These are phyloP conservation scores for Julus scandinavius DNA, from an alignment of 2,888 invertebrate species.

Conservation along the genomic window DNA sequence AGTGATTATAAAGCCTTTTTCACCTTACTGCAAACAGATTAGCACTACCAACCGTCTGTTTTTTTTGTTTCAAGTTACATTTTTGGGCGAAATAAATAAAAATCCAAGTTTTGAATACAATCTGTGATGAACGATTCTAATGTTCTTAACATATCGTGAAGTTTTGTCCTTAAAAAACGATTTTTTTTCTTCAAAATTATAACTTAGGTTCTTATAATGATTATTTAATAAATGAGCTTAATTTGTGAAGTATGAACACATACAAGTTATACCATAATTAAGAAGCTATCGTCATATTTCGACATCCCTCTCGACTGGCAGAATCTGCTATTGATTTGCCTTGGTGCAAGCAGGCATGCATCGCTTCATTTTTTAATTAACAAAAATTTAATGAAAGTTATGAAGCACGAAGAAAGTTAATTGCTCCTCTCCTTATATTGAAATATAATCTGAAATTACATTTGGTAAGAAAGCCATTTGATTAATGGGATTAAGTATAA, in stretches of 20 bases:
- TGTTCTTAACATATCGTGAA: too few species aligned
- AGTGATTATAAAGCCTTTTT: too few species aligned
- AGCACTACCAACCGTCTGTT: too few species aligned
- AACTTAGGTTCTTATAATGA: not conserved
- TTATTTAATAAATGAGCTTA: not conserved
- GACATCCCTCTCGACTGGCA: not conserved
- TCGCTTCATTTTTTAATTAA: constrained; percentile 34
- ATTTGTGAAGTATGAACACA: not conserved
- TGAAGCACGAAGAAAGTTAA: constrained; percentile 17
- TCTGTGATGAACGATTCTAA: too few species aligned
- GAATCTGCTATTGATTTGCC: not conserved
- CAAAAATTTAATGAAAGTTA: constrained; percentile 40
- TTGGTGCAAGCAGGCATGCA: constrained; percentile 14
- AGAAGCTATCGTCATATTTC: not conserved
- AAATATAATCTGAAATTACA: constrained; percentile 39
- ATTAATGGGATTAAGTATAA: constrained; percentile 19
- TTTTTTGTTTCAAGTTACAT: too few species aligned
- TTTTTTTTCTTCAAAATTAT: too few species aligned
- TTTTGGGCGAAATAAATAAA: too few species aligned
- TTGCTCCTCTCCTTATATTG: constrained; percentile 34
- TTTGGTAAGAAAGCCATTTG: constrained; percentile 29
- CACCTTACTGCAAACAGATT: too few species aligned
- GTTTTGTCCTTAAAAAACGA: too few species aligned
- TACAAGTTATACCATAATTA: not conserved
- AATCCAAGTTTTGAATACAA: too few species aligned